Percentiles rank a stretch among this genome's conserved stretches.
These are phyloP conservation scores for Callithrix jacchus DNA, from an alignment of 2,113 vertebrate species.

Conservation along the genomic window DNA sequence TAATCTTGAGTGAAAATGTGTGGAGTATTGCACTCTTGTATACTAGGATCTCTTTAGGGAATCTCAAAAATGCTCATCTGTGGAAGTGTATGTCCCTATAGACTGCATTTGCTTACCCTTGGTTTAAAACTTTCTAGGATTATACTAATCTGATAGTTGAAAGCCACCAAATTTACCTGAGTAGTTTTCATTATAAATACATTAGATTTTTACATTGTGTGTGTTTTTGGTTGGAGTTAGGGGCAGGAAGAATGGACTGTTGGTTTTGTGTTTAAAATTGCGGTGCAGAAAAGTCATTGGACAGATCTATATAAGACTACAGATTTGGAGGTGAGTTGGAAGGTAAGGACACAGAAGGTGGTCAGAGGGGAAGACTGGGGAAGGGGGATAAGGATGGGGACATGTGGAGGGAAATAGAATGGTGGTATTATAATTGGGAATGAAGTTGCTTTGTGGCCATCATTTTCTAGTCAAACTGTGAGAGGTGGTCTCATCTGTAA, in stretches of 20 bases:
- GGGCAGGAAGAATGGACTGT: background rate
- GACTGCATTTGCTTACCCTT: background rate
- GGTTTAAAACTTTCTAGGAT: slow-evolving; percentile 11
- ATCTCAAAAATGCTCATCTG: slow-evolving; percentile 36
- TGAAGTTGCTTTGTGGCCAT: background rate
- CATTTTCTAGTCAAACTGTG: background rate
- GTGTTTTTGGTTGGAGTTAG: background rate
- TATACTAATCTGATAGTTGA: background rate
- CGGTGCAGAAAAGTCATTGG: background rate
- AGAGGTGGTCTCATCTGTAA: background rate
- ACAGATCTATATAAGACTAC: background rate
- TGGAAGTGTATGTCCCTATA: slow-evolving; percentile 11
- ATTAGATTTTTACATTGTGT: background rate
- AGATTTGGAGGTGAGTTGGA: background rate
- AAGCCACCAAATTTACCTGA: background rate
- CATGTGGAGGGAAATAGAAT: background rate
- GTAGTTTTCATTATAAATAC: slow-evolving; percentile 15
- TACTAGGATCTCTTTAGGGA: background rate
- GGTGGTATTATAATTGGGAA: background rate
- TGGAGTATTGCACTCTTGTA: background rate
- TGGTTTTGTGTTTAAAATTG: slow-evolving; percentile 49
- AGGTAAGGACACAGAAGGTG: background rate
- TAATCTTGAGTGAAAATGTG: background rate
- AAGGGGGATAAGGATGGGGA: background rate
- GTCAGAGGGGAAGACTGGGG: background rate